Conservation (phyloP, 2,113 vertebrate species). For the Fulica atra region DNA sequence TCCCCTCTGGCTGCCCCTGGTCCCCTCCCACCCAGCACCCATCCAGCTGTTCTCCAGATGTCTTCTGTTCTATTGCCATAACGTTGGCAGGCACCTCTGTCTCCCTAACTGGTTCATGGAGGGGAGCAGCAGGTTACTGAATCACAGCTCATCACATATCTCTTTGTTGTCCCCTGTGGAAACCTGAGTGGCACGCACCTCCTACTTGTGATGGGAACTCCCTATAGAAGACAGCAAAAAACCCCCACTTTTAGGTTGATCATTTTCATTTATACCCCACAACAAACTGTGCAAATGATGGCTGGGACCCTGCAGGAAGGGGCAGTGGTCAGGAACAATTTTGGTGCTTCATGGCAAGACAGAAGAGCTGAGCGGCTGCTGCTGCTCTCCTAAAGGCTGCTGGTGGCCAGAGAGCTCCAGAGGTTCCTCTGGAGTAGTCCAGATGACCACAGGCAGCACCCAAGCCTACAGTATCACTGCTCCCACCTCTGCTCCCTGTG, state of each 20-base stretch:
- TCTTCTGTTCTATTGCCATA: not conserved
- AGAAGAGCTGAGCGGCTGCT: not conserved
- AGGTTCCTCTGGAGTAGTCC: not conserved
- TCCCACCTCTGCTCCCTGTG: fast-evolving
- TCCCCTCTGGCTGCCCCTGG: not conserved
- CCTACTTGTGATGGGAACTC: not conserved
- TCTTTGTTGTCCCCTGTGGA: not conserved
- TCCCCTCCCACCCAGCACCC: not conserved
- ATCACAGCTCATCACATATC: not conserved
- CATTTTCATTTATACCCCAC: not conserved
- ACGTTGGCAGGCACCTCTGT: not conserved
- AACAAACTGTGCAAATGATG: not conserved
- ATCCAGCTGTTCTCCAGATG: not conserved
- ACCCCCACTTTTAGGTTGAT: not conserved
- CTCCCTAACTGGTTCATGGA: not conserved
- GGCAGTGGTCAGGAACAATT: not conserved
- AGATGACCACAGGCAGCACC: not conserved
- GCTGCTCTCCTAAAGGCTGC: not conserved
- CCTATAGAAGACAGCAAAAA: not conserved
- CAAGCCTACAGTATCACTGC: not conserved
- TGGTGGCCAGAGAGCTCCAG: not conserved
- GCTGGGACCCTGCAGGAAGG: not conserved
- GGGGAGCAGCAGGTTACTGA: not conserved
- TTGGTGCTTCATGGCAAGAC: not conserved
- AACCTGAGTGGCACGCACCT: not conserved